Base-by-base conservation (phyloP, 2,888 invertebrate species). In the Harpalus rufipes region DNA sequence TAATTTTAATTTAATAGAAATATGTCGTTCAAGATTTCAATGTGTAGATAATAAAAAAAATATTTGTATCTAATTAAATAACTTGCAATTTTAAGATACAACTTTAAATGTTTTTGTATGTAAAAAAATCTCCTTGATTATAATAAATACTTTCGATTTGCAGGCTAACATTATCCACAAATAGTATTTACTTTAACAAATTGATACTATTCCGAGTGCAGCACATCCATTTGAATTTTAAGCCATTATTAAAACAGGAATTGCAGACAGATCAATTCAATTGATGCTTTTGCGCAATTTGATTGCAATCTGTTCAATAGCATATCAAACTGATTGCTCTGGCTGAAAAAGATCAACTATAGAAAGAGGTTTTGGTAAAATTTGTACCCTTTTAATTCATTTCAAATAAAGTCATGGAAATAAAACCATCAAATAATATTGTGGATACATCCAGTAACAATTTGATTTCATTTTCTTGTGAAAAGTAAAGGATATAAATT, bases 111-210 rank as follows among this genome's bases (percentile, higher is more conserved):
- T 4, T 44, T 44, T 44, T 7, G 6, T 10, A 3, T 1, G 44
- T 10, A 44, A 10, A 44, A 44, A 4, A 44, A 44, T 7, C 44
- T 10, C 1, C 6, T 18, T 61, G 7, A 18, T 5, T 21, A 61
- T 18, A 21, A 61, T n/a, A n/a, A n/a, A 8, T 61, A 16, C 18
- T 2, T 18, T 65, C 14, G 32, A 10, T 65, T 3, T 25, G 25
- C 65, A 12, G 18, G 65, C 16, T 5, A 44, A 7, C 32, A 65
- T 25, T 65, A n/a, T n/a, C n/a, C 10, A 16, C 65, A 18, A 25
- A 65, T 65, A 7, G 65, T 65, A 65, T 25, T 32, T 16, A 65
- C 65, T 65, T 25, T 65, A 10, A 0, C 44, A 44, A 44, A 44
- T 44, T 44, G 44, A 44, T 44, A 44, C 44, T 10, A 0, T 44